Base-by-base conservation (phyloP, 1,140 invertebrate species). In the Drosophila pallidifrons region DNA sequence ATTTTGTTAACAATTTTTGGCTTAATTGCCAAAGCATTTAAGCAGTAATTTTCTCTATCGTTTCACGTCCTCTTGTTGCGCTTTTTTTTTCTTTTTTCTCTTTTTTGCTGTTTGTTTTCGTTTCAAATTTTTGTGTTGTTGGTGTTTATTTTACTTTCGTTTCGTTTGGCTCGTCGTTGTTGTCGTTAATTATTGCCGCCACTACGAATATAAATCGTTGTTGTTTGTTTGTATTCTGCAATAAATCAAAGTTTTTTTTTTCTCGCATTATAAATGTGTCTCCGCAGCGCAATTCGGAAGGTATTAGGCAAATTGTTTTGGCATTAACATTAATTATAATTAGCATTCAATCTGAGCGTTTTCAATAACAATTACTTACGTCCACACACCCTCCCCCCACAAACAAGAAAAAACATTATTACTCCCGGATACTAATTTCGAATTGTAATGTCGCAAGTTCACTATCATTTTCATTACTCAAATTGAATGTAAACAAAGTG, bases 1-100 rank as follows among this genome's bases (percentile, higher is more conserved):
- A 89, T 89, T 89, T 83, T 81, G 85, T 89, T 79, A 89, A 77
- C 78, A 81, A 74, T 75, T 80, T 61, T 77, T 72, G 66, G 66
- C 79, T 55, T 81, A 78, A 75, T 85, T 89, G 74, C 74, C 71
- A 81, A 81, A 88, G 71, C 77, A 80, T 79, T 88, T 81, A 75
- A 70, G 70, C 82, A 79, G 49, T 49, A n/a, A 55, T 52, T 41
- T 43, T 51, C 43, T 16, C 75, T 35, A 46, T 76, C 67, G 30
- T 65, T 67, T 32, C 64, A 45, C 15, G 32, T 15, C 8, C 54
- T 57, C 73, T 60, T 65, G 32, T 60, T 58, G 5, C 32, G 35
- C 54, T 32, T 43, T 45, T 43, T 30, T 58, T 66, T 54, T 32
- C 8, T 28, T 4, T 70, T 32, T 64, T 15, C 46, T 3, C 15